A percentile compares a stretch with the other conserved stretches of the same genome.
These are phyloP conservation scores for Halcyon badia DNA, from an alignment of 2,797 vertebrate species.

Conservation along the genomic window DNA sequence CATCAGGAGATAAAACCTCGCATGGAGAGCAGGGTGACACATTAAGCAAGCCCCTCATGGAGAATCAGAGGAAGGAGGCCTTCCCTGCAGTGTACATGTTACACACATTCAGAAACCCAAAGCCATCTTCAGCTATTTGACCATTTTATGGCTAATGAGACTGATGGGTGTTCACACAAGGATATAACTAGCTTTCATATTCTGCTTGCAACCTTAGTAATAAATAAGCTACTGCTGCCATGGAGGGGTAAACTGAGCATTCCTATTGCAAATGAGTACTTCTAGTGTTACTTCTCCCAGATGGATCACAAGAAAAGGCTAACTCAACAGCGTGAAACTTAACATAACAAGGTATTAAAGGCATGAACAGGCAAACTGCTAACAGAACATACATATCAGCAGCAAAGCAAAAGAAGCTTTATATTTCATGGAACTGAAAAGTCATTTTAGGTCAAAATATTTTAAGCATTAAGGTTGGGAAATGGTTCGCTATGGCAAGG, in stretches of 20 bases:
- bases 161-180: background rate
- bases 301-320: background rate
- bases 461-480: background rate
- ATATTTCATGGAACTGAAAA: background rate
- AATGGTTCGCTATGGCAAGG: background rate
- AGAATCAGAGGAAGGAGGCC: background rate
- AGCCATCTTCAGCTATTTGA: background rate
- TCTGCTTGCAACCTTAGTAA: background rate
- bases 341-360: background rate
- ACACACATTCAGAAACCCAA: background rate
- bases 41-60: background rate
- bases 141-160: background rate
- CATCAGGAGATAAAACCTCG: background rate
- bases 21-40: background rate
- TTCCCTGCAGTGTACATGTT: rapidly evolving
- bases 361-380: background rate
- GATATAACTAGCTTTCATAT: background rate
- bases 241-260: background rate
- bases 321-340: background rate
- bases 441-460: background rate
- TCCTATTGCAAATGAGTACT: background rate
- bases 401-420: background rate
- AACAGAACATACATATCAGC: background rate
- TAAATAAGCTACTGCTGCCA: background rate
- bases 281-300: background rate